Conservation (phyloP, 2,797 vertebrate species). For the Odontamblyopus rebecca region DNA sequence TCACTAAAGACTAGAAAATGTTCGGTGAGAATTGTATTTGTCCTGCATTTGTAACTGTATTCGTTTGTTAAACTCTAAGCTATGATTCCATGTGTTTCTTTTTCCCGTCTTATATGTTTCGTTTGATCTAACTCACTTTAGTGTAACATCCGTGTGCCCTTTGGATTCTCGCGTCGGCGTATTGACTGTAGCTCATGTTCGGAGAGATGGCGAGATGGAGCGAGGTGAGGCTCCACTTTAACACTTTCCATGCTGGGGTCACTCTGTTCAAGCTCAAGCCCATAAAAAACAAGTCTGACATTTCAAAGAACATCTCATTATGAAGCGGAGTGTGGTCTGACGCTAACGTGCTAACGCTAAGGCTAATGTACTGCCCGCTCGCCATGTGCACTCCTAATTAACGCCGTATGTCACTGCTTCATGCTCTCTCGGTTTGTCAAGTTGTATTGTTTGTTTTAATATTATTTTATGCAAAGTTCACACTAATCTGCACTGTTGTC, state of each 20-base stretch:
- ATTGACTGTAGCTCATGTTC: background rate
- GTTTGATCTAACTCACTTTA: background rate
- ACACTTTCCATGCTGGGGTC: background rate
- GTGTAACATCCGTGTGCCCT: background rate
- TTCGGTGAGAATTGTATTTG: too few relatives aligned
- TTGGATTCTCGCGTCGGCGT: background rate
- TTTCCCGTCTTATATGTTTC: too few relatives aligned
- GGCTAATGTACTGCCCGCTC: background rate
- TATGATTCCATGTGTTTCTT: too few relatives aligned
- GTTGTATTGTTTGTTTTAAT: too few relatives aligned
- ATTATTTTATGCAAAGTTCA: too few relatives aligned
- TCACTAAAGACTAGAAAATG: too few relatives aligned
- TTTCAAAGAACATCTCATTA: conserved; percentile 1
- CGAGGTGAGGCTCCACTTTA: background rate
- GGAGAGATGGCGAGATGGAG: background rate
- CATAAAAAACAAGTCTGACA: background rate
- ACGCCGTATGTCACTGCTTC: background rate
- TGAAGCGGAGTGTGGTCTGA: background rate
- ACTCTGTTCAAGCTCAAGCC: background rate
- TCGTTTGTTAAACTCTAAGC: too few relatives aligned
- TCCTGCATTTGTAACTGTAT: too few relatives aligned
- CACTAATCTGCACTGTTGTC: too few relatives aligned
- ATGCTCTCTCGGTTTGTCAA: too few relatives aligned
- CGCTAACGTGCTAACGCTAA: background rate
- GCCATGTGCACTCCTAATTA: background rate